Conservation (phyloP, 1,140 invertebrate species). For the Oscheius sp. region DNA sequence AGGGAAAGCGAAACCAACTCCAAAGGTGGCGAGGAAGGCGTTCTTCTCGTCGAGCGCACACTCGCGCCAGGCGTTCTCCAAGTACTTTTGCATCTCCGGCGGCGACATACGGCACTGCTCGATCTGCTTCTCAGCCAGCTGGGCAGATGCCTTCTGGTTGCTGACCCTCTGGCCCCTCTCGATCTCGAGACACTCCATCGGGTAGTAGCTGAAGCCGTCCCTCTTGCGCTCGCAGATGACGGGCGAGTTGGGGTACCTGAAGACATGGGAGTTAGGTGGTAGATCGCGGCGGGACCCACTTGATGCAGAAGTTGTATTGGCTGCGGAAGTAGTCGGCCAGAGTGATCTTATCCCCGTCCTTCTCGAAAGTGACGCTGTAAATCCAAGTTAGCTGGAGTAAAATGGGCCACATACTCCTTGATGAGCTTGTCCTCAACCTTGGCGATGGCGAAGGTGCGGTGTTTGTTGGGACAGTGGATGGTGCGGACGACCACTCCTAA, state of each 20-base stretch:
- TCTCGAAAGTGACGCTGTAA: conserved; percentile 23
- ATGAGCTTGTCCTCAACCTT: neutral
- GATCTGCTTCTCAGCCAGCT: conserved; percentile 4
- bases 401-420: conserved; percentile 1
- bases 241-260: neutral
- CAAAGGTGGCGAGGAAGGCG: neutral
- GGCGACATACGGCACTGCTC: conserved; percentile 1
- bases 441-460: neutral
- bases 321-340: conserved; percentile 13
- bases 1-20: no score
- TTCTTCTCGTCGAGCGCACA: neutral
- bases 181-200: conserved; percentile 25
- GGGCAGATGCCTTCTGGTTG: neutral
- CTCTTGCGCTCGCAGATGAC: neutral
- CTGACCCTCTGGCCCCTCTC: conserved; percentile 24
- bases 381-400: no score
- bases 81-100: conserved; percentile 9
- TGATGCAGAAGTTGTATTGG: conserved; percentile 21
- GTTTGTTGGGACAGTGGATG: conserved; percentile 21
- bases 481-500: conserved; percentile 19
- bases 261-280: no score
- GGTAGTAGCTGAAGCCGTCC: conserved; percentile 2
- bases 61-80: conserved; percentile 5
- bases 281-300: no score
- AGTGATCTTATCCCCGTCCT: conserved; percentile 7